These are phyloP conservation scores for Platanista minor DNA, from an alignment of 2,113 vertebrate species.

Conservation along the genomic window DNA sequence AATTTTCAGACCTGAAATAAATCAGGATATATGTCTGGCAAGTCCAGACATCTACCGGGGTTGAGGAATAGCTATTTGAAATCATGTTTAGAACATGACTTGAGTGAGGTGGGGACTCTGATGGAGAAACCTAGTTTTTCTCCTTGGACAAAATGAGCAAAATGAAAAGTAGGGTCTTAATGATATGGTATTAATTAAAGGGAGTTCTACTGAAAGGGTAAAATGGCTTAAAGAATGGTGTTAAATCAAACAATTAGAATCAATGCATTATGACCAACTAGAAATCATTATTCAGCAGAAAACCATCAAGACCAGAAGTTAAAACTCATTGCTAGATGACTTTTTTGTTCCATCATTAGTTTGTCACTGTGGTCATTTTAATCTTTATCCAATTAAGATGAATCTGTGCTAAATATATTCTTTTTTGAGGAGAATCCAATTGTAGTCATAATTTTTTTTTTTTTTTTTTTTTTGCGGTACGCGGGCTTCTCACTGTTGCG, in stretches of 20 bases:
- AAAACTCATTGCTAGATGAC: neutral
- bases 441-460: neutral
- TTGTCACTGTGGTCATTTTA: neutral
- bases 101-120: neutral
- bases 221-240: conserved; percentile 43
- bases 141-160: neutral
- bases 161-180: neutral
- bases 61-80: neutral
- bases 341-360: neutral
- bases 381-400: neutral
- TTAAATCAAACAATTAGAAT: conserved; percentile 71
- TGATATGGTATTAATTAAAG: conserved; percentile 32
- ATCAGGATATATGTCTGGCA: neutral
- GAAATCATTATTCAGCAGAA: neutral
- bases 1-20: conserved; percentile 38
- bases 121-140: neutral
- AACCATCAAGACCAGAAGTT: neutral
- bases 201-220: neutral
- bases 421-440: neutral
- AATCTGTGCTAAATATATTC: neutral
- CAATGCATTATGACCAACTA: neutral
- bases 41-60: neutral
- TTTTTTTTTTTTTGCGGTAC: too few relatives aligned
- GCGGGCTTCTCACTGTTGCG: too few relatives aligned
- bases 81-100: neutral